Evolutionary conservation across 2,113 vertebrate species (phyloP).

Genomic region (Scomber colias): DNA sequence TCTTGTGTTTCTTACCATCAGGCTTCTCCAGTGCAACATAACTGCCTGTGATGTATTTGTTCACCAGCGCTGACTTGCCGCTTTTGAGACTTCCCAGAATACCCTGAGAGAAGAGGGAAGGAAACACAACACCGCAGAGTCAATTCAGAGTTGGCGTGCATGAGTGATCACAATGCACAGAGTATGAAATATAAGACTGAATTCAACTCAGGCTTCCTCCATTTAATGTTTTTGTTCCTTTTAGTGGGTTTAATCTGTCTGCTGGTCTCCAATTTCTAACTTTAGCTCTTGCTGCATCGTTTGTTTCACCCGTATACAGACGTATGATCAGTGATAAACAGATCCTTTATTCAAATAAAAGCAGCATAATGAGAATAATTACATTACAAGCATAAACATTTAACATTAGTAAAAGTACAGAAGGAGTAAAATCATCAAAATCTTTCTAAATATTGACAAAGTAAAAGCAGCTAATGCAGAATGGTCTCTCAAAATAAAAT

Average conservation of each 20-base stretch:
- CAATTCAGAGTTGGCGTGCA: neutral
- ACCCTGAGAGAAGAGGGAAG: constrained; percentile 83
- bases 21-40: constrained; percentile 90
- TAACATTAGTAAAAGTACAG: too few species aligned
- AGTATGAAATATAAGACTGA: neutral
- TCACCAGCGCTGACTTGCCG: constrained; percentile 92
- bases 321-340: too few species aligned
- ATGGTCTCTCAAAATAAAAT: too few species aligned
- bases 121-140: constrained; percentile 15
- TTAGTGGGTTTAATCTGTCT: neutral
- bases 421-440: too few species aligned
- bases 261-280: neutral
- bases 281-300: neutral
- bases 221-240: neutral
- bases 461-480: too few species aligned
- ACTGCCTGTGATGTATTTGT: constrained; percentile 94
- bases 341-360: too few species aligned
- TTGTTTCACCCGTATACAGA: too few species aligned
- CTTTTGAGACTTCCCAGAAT: constrained; percentile 92
- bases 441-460: too few species aligned
- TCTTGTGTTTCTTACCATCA: constrained; percentile 85
- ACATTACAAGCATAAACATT: too few species aligned
- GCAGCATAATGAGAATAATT: too few species aligned
- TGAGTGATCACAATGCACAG: neutral
- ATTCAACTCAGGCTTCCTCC: constrained; percentile 6